phyloP scores from a whole-genome alignment of 2,888 invertebrate species.

The Lymantria dispar region DNA sequence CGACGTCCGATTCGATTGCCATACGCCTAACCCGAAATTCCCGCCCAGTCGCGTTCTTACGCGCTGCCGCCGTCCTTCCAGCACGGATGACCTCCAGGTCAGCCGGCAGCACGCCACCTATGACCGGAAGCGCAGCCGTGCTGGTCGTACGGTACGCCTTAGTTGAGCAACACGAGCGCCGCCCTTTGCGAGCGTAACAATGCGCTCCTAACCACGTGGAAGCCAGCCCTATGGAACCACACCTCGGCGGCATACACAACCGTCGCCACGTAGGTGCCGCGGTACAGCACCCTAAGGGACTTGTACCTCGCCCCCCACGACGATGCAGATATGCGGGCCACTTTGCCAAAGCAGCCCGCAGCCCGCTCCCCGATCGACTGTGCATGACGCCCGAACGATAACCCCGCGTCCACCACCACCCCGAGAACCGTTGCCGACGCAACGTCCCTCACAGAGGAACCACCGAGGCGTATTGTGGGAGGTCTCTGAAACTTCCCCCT shows the following conservation, averaged over 20 bases:
- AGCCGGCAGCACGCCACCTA: slow-evolving; percentile 16
- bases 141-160: slow-evolving; percentile 15
- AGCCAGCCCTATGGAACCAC: not conserved
- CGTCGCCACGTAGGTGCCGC: not conserved
- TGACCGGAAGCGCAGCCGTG: slow-evolving; percentile 6
- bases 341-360: slow-evolving; percentile 24
- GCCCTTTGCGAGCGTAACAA: slow-evolving; percentile 3
- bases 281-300: not conserved
- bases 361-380: slow-evolving; percentile 14
- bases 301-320: slow-evolving; percentile 19
- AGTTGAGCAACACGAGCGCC: slow-evolving; percentile 4
- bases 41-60: not conserved
- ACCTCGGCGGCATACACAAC: slow-evolving; percentile 20
- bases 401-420: slow-evolving; percentile 17
- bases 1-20: not conserved
- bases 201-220: not conserved
- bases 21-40: not conserved
- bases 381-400: slow-evolving; percentile 13
- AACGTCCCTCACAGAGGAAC: no score
- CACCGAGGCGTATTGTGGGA: no score
- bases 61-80: not conserved
- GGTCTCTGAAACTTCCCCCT: no score
- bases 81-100: slow-evolving; percentile 20
- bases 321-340: slow-evolving; percentile 31
- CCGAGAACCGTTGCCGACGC: slow-evolving; percentile 10